Conservation (phyloP, 1,140 invertebrate species). For the Hylaeus volcanicus region DNA sequence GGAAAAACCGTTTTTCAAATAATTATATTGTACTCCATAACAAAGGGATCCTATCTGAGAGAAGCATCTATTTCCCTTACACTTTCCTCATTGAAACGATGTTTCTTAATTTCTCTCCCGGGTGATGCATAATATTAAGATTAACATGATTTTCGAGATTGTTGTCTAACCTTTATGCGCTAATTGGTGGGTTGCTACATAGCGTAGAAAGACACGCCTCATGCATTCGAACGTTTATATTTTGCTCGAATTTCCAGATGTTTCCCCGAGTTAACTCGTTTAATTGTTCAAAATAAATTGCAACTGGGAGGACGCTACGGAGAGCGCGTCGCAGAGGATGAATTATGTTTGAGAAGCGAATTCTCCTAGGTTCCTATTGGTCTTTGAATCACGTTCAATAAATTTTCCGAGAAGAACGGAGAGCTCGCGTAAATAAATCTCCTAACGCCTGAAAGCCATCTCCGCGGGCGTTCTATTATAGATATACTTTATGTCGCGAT, state of each 20-base stretch:
- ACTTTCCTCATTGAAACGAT: background rate
- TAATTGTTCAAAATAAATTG: constrained; percentile 20
- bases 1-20: constrained; percentile 2
- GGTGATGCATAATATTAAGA: background rate
- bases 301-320: background rate
- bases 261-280: too few relatives aligned
- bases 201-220: background rate
- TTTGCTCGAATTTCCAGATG: too few relatives aligned
- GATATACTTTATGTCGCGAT: constrained; percentile 38
- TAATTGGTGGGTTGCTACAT: constrained; percentile 5
- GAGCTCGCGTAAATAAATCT: constrained; percentile 34
- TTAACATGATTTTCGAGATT: background rate
- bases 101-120: constrained; percentile 20
- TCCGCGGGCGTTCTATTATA: constrained; percentile 42
- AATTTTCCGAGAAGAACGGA: constrained; percentile 37
- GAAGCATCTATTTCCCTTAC: background rate
- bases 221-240: background rate
- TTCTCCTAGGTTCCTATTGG: constrained; percentile 41
- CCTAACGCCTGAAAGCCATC: constrained; percentile 25
- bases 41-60: constrained; percentile 16
- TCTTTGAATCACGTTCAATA: constrained; percentile 48
- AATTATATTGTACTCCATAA: constrained; percentile 20
- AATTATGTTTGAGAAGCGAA: constrained; percentile 31
- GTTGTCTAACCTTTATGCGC: background rate
- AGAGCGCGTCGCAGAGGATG: background rate